phyloP scores from a whole-genome alignment of 2,113 vertebrate species.

The Stomatorhinus ivindoensis region DNA sequence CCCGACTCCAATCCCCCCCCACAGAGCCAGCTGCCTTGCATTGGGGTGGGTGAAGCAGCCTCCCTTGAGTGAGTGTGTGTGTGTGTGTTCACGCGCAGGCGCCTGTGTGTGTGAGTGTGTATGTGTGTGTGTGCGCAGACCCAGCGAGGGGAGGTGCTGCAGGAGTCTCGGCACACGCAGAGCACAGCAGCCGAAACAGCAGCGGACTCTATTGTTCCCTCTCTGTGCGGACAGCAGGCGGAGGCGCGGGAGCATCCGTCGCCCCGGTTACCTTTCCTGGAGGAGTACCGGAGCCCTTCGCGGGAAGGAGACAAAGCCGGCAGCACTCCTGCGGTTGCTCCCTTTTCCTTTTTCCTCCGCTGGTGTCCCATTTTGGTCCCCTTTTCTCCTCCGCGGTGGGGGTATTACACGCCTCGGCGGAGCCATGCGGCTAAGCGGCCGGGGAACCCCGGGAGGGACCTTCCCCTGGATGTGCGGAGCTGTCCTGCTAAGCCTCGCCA shows the following conservation, averaged over 20 bases:
- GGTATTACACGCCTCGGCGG: conserved; percentile 34
- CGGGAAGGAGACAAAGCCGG: not conserved
- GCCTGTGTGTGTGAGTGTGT: conserved; percentile 10
- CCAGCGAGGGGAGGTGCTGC: conserved; percentile 18
- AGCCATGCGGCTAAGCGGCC: conserved; percentile 48
- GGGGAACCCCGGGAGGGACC: conserved; percentile 32
- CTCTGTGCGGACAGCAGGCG: not conserved
- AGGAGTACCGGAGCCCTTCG: conserved; percentile 8
- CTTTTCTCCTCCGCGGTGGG: conserved; percentile 19
- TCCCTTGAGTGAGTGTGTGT: conserved; percentile 8
- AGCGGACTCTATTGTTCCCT: conserved; percentile 21
- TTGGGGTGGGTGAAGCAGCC: not conserved
- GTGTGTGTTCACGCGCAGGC: not conserved
- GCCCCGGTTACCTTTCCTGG: conserved; percentile 30
- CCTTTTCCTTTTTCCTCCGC: not conserved
- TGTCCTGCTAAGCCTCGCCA: conserved; percentile 35
- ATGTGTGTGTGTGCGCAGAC: not conserved
- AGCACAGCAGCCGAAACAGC: conserved; percentile 6
- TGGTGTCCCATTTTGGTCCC: not conserved
- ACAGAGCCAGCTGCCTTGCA: not conserved
- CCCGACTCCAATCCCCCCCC: not conserved
- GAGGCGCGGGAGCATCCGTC: not conserved
- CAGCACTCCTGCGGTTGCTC: not conserved
- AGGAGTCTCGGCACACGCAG: conserved; percentile 32
- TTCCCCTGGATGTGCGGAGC: conserved; percentile 43